Base-by-base conservation (phyloP, 2,888 invertebrate genomes). In the Halictus ligatus region DNA sequence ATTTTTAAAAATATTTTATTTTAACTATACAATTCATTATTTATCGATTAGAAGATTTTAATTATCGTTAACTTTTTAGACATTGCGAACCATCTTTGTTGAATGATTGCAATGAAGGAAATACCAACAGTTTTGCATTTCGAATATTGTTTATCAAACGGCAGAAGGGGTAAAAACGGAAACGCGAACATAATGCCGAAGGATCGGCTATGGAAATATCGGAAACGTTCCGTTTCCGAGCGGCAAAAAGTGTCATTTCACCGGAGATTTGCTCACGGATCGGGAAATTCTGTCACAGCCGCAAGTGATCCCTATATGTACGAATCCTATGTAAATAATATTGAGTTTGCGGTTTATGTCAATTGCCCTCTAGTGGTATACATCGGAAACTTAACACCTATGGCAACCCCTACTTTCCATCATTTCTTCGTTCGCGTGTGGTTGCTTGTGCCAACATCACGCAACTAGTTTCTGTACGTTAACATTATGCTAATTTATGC, bases 321-420 rank as follows among this genome's bases (percentile, higher is more conserved):
- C 13, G n/a, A n/a, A 71, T 71, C 71, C 71, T 43, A 71, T 71
- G 71, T 71, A 71, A 71, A 71, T 71, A 71, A 71, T 43, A 71
- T 43, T 6, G 71, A 13, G n/a, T n/a, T n/a, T 35, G 13, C n/a
- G 71, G n/a, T 71, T 43, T 71, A 71, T 71, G 71, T n/a, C 71
- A 46, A 71, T 71, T 71, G 43, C 43, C n/a, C 71, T 43, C 71
- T 43, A 40, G 71, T 40, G 71, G n/a, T 43, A 43, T 1, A 43
- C 6, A n/a, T 13, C 6, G 40, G 43, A 43, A 40, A 71, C n/a
- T n/a, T 21, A 40, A 71, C 71, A 43, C 71, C 43, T n/a, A 43
- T 43, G 43, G 12, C n/a, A 67, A 43, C n/a, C 71, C 71, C n/a
- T 35, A 67, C 15, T n/a, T 43, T 6, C 71, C 1, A 18, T 40